Evolutionary conservation across 1,140 invertebrate genomes (phyloP).

Genomic region (Mamestra configurata): DNA sequence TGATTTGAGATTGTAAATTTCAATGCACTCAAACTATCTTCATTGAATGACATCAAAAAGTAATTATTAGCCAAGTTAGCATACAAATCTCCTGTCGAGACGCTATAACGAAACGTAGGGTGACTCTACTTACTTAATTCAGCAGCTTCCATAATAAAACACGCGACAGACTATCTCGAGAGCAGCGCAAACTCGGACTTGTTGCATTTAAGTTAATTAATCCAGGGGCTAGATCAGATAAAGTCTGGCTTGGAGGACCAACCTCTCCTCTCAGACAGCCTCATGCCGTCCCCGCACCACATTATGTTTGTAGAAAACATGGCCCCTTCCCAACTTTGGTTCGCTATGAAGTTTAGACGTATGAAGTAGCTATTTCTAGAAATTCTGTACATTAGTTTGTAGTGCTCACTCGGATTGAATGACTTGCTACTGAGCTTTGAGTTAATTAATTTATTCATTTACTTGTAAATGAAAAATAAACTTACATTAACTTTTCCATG

Average conservation of each 20-base stretch:
- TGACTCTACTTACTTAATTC: conserved; percentile 78
- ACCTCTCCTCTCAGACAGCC: conserved; percentile 65
- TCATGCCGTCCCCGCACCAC: conserved; percentile 16
- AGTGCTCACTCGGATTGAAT: conserved; percentile 4
- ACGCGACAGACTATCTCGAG: conserved; percentile 79
- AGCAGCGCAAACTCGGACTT: conserved; percentile 83
- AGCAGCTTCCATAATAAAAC: conserved; percentile 81
- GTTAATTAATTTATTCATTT: not conserved
- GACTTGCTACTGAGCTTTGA: not conserved
- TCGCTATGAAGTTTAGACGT: conserved; percentile 45
- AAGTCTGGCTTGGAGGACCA: conserved; percentile 70
- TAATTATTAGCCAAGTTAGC: conserved; percentile 46
- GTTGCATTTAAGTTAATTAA: conserved; percentile 87
- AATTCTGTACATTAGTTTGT: conserved; percentile 17
- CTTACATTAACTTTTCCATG: not conserved
- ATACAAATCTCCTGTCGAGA: conserved; percentile 47
- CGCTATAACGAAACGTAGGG: conserved; percentile 55
- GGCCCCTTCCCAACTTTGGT: conserved; percentile 36
- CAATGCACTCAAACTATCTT: conserved; percentile 21
- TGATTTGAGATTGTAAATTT: conserved; percentile 10
- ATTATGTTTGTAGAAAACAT: conserved; percentile 52
- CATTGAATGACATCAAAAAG: conserved; percentile 40
- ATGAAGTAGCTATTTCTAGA: conserved; percentile 11
- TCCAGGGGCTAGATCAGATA: conserved; percentile 80
- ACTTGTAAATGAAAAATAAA: conserved; percentile 10